These are phyloP conservation scores for Eupithecia dodoneata DNA, from an alignment of 2,888 invertebrate genomes.

Conservation along the genomic window DNA sequence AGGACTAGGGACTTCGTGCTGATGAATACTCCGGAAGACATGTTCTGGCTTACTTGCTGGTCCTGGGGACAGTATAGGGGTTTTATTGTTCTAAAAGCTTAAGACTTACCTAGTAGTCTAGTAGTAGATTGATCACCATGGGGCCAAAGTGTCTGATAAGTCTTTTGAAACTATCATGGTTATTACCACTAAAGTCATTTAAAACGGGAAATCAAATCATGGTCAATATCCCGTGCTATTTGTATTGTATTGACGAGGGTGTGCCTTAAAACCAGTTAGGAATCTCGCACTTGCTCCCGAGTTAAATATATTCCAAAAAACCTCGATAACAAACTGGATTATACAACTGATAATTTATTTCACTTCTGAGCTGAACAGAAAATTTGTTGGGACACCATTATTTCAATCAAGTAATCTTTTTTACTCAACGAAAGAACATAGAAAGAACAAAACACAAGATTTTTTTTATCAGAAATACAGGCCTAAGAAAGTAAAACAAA, in stretches of 20 bases:
- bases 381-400: neutral
- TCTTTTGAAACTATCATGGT: too few species aligned
- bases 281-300: neutral
- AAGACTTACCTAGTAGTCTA: neutral
- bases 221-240: too few species aligned
- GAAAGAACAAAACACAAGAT: neutral
- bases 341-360: neutral
- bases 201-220: too few species aligned
- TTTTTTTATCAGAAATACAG: neutral
- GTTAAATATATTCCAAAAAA: neutral
- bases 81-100: neutral
- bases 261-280: too few species aligned
- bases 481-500: neutral
- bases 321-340: neutral
- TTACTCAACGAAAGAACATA: neutral
- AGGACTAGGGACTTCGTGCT: constrained; percentile 94
- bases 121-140: neutral
- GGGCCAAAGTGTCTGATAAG: neutral
- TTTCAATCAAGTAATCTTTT: neutral
- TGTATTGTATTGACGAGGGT: too few species aligned
- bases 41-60: constrained; percentile 90
- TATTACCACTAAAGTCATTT: too few species aligned
- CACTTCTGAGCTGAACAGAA: neutral
- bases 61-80: constrained; percentile 80
- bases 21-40: constrained; percentile 93